Conservation (phyloP, 2,888 invertebrate genomes). For the Drosophila setosimentum region DNA sequence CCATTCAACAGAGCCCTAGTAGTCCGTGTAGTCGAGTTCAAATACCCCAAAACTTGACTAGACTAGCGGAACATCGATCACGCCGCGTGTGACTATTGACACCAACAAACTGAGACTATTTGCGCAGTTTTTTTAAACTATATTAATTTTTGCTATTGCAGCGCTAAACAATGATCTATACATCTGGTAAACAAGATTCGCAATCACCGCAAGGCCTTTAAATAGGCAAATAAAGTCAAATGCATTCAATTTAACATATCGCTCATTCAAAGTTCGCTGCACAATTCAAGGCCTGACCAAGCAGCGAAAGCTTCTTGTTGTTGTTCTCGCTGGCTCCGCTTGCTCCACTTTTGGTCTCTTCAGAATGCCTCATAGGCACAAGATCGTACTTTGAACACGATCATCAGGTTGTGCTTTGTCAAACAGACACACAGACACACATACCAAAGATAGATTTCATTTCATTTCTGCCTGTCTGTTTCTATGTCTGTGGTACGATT, state of each 20-base stretch:
- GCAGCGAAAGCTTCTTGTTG: conserved; percentile 10
- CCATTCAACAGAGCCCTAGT: conserved; percentile 12
- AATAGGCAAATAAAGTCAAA: conserved; percentile 12
- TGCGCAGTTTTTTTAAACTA: not conserved
- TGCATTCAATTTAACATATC: conserved; percentile 16
- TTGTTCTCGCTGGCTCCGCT: conserved; percentile 10
- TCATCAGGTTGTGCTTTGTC: conserved; percentile 60
- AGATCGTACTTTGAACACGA: conserved; percentile 66
- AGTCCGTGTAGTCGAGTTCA: conserved; percentile 37
- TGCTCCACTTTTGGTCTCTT: conserved; percentile 53
- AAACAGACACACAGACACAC: not conserved
- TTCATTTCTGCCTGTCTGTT: conserved; percentile 22
- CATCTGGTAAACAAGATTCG: conserved; percentile 1
- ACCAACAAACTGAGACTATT: not conserved
- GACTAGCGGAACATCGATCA: conserved; percentile 20
- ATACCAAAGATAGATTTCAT: conserved; percentile 7
- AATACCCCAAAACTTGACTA: conserved; percentile 32
- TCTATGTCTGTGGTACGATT: conserved; percentile 7
- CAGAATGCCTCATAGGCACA: conserved; percentile 9
- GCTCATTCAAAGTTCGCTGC: conserved; percentile 19
- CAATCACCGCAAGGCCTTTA: conserved; percentile 13
- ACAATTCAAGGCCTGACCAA: conserved; percentile 23
- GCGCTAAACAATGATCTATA: conserved; percentile 4
- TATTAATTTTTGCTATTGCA: not conserved
- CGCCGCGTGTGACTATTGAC: conserved; percentile 41